Evolutionary conservation across 2,888 invertebrate genomes (phyloP).

Genomic region (Lobophora halterata): DNA sequence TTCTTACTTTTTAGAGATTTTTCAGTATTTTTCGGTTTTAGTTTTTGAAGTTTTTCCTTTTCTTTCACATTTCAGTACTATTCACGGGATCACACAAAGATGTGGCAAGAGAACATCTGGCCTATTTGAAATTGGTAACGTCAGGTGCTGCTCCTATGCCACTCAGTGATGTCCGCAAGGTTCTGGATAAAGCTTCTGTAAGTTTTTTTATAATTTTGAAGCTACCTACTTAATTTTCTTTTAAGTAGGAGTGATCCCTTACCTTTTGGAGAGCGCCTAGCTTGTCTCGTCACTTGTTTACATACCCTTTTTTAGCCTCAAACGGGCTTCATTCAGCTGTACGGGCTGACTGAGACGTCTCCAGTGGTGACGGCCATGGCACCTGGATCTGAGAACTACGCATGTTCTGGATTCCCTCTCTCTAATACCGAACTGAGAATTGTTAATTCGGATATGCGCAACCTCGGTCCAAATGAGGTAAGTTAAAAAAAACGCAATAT

Average conservation of each 20-base stretch:
- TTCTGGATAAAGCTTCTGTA: slow-evolving; percentile 69
- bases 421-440: slow-evolving; percentile 83
- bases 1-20: too few species aligned
- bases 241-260: too few species aligned
- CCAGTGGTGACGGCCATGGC: slow-evolving; percentile 73
- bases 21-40: not conserved
- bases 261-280: too few species aligned
- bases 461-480: slow-evolving; percentile 77
- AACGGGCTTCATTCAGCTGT: slow-evolving; percentile 66
- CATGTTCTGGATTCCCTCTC: slow-evolving; percentile 78
- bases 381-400: slow-evolving; percentile 41
- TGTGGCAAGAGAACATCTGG: slow-evolving; percentile 78
- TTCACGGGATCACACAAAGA: slow-evolving; percentile 84
- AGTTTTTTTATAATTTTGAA: slow-evolving; percentile 9
- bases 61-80: slow-evolving; percentile 81
- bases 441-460: slow-evolving; percentile 46
- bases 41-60: not conserved
- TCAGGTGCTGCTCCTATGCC: slow-evolving; percentile 86
- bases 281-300: too few species aligned
- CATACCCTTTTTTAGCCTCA: slow-evolving; percentile 37
- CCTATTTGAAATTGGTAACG: slow-evolving; percentile 72
- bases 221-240: too few species aligned
- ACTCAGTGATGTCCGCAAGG: slow-evolving; percentile 71
- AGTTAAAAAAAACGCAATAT: too few species aligned
- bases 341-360: slow-evolving; percentile 86